Percentiles rank a stretch among this genome's conserved stretches.
Evolutionary conservation across 2,888 invertebrate species (phyloP).

Genomic region (Andrena flavipes): DNA sequence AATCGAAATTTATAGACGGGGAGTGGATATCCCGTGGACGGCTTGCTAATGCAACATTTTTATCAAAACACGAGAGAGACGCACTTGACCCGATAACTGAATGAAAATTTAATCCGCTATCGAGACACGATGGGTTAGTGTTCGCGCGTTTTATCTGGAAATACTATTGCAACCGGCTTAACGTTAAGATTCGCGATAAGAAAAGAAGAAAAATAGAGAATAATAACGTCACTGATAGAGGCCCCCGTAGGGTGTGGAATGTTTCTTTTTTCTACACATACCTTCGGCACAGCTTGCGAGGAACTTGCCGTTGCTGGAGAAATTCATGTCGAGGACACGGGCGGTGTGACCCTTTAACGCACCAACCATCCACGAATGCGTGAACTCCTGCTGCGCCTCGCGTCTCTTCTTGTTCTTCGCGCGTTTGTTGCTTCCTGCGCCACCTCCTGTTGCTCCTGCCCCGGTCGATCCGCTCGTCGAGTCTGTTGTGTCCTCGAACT

Average conservation of each 20-base stretch:
- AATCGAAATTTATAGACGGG: too few relatives aligned
- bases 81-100: neutral
- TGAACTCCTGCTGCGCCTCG: slow-evolving; percentile 80
- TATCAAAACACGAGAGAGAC: neutral
- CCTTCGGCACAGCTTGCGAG: slow-evolving; percentile 94
- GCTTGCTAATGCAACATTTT: neutral
- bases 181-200: neutral
- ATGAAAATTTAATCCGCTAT: neutral
- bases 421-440: slow-evolving; percentile 72
- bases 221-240: slow-evolving; percentile 12
- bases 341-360: slow-evolving; percentile 94
- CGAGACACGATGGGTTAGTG: neutral
- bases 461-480: slow-evolving; percentile 15
- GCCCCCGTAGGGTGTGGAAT: neutral
- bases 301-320: slow-evolving; percentile 94
- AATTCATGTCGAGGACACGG: slow-evolving; percentile 91
- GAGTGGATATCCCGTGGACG: too few relatives aligned
- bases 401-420: slow-evolving; percentile 80
- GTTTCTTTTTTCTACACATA: slow-evolving; percentile 82
- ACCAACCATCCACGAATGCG: slow-evolving; percentile 89
- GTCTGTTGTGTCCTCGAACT: slow-evolving; percentile 33
- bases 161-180: neutral
- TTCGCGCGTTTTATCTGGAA: slow-evolving; percentile 5
- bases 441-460: slow-evolving; percentile 2
- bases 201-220: neutral